Evolutionary conservation across 2,888 invertebrate species (phyloP).

Genomic region (Lasioglossum oenotherae): DNA sequence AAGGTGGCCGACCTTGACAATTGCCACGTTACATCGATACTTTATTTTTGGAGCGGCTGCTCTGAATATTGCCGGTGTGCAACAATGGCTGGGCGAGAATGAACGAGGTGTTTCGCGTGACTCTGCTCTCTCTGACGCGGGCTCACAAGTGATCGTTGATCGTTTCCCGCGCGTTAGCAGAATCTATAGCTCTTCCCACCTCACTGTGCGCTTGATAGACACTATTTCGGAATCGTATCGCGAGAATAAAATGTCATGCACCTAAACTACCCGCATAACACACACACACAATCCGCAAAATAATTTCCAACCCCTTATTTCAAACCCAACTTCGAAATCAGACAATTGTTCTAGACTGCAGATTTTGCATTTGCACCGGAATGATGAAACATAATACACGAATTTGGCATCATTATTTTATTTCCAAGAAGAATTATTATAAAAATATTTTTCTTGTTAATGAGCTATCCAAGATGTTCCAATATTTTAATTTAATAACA

Average conservation of each 20-base stretch:
- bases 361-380: too few relatives aligned
- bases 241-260: neutral
- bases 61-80: slow-evolving; percentile 14
- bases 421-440: too few relatives aligned
- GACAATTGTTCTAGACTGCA: neutral
- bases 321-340: neutral
- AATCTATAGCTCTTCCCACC: neutral
- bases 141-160: neutral
- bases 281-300: too few relatives aligned
- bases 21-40: slow-evolving; percentile 47
- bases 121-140: neutral
- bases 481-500: too few relatives aligned
- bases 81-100: slow-evolving; percentile 23
- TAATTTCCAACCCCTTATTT: neutral
- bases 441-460: too few relatives aligned
- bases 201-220: neutral
- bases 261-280: too few relatives aligned
- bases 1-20: slow-evolving; percentile 63
- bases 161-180: neutral
- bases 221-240: neutral
- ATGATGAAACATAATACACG: too few relatives aligned
- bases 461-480: too few relatives aligned
- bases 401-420: too few relatives aligned
- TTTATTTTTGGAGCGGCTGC: slow-evolving; percentile 45
- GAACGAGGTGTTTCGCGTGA: slow-evolving; percentile 1